Percentiles rank a stretch among this genome's conserved stretches.
These are phyloP conservation scores for Prunella strophiata DNA, from an alignment of 2,797 vertebrate genomes.

Conservation along the genomic window DNA sequence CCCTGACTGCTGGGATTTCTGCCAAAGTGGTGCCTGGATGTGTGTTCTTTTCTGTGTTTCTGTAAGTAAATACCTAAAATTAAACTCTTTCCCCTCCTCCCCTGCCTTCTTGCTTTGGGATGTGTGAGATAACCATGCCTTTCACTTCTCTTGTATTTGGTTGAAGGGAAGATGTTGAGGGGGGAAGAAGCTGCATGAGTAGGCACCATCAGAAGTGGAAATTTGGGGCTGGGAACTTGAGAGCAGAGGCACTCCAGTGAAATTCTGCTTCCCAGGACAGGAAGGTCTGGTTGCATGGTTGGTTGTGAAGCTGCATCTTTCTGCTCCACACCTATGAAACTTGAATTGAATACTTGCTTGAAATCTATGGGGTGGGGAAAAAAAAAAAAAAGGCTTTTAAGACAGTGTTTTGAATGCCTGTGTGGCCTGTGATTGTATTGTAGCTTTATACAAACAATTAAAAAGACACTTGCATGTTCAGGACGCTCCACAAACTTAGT, in stretches of 20 bases:
- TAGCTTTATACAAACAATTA: background rate
- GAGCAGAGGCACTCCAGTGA: background rate
- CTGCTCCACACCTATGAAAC: background rate
- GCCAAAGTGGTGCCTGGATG: background rate
- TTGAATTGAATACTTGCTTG: background rate
- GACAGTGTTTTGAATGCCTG: background rate
- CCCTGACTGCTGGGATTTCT: conserved; percentile 9
- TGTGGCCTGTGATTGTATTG: background rate
- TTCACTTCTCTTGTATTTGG: background rate
- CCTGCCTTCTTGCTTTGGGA: background rate
- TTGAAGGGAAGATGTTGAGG: background rate
- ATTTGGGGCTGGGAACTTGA: background rate
- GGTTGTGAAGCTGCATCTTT: background rate
- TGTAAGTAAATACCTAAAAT: conserved; percentile 45
- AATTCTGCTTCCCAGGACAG: background rate
- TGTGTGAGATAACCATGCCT: background rate
- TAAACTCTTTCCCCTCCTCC: background rate
- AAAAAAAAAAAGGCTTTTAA: background rate
- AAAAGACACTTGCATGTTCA: background rate
- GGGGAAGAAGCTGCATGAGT: background rate
- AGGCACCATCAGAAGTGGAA: background rate
- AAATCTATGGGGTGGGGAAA: background rate
- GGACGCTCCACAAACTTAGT: background rate
- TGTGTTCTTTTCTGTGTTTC: background rate
- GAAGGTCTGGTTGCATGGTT: background rate